Evolutionary conservation across 1,140 invertebrate species (phyloP), one percentile per base, ranked within the genome.

Genomic region (Trinorchestia longiramus): DNA sequence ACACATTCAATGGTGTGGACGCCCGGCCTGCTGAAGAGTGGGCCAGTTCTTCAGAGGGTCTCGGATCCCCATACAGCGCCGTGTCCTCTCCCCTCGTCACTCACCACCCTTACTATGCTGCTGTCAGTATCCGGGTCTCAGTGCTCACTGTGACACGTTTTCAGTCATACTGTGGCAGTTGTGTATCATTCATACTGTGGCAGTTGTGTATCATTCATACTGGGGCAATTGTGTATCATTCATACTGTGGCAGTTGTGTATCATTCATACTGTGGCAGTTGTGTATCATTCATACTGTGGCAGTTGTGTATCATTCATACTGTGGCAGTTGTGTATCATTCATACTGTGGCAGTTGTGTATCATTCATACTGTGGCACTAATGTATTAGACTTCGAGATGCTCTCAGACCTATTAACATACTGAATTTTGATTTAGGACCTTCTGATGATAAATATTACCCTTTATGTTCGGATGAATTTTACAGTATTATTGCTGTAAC

Each of bases 1-100:
- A 94, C 92, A 94, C 92, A 40, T 94, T 94, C 92, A 94, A 94
- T 94, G 92, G 92, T 94, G 92, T 94, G 43, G 92, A 94, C 43
- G 43, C 36, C 92, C 43, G 92, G 43, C 43, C 43, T 40, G 44
- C 92, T 47, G 92, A 94, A 19, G 92, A 94, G 43, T 94, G 92
- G 92, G 92, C 92, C 11, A 94, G 43, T 94, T 94, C 92, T 28
- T 94, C 92, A 11, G 92, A 94, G 44, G 92, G 92, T 23, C 43
- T 94, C 43, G 92, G 92, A 6, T 94, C 92, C 44, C 92, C 92
- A 43, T 94, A 94, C 92, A 94, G 92, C 92, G 45, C 92, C 43
- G 92, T 94, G 44, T 94, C 92, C 36, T 94, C 92, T 11, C 92
- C 92, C 44, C 92, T 94, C 44, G 92, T 94, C 36, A 28, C 92